phyloP scores from a whole-genome alignment of 1,140 invertebrate genomes.

The Caerostris darwini region DNA sequence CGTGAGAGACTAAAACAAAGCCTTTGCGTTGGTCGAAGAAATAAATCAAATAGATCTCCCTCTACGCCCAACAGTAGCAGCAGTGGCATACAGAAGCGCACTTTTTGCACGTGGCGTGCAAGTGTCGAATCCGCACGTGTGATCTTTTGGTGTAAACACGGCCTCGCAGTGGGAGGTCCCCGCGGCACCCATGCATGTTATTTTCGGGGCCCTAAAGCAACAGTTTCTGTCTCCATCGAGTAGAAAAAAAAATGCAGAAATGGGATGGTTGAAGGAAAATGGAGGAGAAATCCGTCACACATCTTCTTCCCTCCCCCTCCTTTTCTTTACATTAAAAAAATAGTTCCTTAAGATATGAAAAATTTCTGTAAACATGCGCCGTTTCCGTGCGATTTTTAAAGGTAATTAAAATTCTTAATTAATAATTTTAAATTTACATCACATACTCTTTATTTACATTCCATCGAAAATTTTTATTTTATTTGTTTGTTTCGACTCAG shows the following conservation, averaged over 20 bases:
- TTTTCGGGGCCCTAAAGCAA: background rate
- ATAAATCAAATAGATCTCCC: background rate
- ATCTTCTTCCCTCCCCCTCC: too few species aligned
- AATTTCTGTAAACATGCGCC: too few species aligned
- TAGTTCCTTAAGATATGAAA: too few species aligned
- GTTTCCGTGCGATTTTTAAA: too few species aligned
- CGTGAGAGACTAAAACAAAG: background rate
- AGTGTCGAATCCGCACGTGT: background rate
- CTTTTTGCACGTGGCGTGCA: background rate
- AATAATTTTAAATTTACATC: too few species aligned
- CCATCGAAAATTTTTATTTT: too few species aligned
- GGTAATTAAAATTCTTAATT: too few species aligned
- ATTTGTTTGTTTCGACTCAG: too few species aligned
- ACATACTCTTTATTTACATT: too few species aligned
- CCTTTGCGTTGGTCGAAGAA: background rate
- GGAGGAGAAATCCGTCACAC: background rate
- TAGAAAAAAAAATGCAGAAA: background rate
- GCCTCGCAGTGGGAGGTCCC: background rate
- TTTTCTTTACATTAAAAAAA: too few species aligned
- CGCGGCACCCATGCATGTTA: background rate
- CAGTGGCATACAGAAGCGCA: too few species aligned
- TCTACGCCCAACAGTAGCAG: background rate
- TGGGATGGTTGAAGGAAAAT: background rate
- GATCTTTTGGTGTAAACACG: background rate
- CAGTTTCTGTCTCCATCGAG: background rate